These are phyloP conservation scores for Mythimna pallens DNA, from an alignment of 2,888 invertebrate species.

Conservation along the genomic window DNA sequence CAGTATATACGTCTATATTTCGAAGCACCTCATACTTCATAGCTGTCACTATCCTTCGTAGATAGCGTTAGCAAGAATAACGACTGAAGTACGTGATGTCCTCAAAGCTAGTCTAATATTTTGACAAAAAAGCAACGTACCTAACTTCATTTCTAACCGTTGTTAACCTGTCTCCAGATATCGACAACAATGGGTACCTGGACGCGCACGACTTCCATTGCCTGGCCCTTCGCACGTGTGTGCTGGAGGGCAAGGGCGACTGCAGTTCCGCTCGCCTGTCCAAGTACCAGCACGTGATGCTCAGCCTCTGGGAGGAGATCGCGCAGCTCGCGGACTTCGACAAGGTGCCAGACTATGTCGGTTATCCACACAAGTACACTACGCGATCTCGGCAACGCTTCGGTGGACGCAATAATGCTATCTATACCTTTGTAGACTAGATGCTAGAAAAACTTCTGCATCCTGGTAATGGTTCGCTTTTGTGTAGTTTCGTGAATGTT, in stretches of 20 bases:
- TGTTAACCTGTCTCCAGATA: constrained; percentile 89
- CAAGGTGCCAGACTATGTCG: constrained; percentile 93
- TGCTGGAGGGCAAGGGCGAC: constrained; percentile 95
- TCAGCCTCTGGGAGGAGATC: constrained; percentile 96
- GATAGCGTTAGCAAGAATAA: not conserved
- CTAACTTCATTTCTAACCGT: not conserved
- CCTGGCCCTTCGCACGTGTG: constrained; percentile 94
- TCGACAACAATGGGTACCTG: constrained; percentile 95
- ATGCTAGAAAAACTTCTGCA: constrained; percentile 43
- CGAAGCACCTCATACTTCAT: not conserved
- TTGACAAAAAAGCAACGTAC: not conserved
- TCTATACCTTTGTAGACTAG: constrained; percentile 61
- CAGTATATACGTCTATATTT: constrained; percentile 2
- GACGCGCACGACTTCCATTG: constrained; percentile 96
- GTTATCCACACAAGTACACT: constrained; percentile 79
- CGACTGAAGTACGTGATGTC: not conserved
- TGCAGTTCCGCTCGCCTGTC: constrained; percentile 93
- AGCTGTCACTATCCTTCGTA: not conserved
- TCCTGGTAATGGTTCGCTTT: constrained; percentile 46
- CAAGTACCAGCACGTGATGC: constrained; percentile 96
- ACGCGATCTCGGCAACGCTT: constrained; percentile 74
- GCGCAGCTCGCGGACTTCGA: constrained; percentile 96
- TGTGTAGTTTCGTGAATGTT: constrained; percentile 55
- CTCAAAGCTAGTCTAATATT: not conserved
- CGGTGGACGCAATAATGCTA: constrained; percentile 68